A percentile compares a stretch with the other conserved stretches of the same genome.
These are phyloP conservation scores for Mus musculus DNA, from an alignment of 2,113 vertebrate species.

Conservation along the genomic window DNA sequence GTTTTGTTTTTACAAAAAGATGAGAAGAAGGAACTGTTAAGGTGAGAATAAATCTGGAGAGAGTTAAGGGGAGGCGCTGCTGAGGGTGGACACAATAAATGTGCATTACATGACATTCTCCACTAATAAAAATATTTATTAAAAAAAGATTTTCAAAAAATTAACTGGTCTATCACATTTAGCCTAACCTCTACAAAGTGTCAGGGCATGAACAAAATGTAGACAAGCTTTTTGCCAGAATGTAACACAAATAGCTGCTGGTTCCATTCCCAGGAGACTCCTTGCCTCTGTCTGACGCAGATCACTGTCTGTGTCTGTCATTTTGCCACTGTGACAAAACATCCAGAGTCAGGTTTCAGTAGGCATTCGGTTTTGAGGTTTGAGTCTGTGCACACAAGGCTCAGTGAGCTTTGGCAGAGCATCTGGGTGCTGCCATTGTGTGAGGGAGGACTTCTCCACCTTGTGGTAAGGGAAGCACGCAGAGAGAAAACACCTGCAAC, in stretches of 20 bases:
- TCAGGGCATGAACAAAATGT: not conserved
- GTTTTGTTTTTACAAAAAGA: not conserved
- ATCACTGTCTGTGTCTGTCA: not conserved
- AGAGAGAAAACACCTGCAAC: not conserved
- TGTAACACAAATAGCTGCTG: not conserved
- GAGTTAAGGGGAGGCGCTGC: not conserved
- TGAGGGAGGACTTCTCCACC: not conserved
- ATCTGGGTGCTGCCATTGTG: not conserved
- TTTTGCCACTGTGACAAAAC: not conserved
- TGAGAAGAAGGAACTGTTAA: not conserved
- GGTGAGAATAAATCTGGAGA: not conserved
- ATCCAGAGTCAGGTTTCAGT: not conserved
- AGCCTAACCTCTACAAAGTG: not conserved
- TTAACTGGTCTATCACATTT: not conserved
- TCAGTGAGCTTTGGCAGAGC: not conserved
- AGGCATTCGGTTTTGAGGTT: not conserved
- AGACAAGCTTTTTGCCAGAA: not conserved
- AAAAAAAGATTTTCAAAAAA: not conserved
- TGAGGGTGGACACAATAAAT: not conserved
- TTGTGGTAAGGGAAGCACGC: not conserved
- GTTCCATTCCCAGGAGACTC: not conserved
- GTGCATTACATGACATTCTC: not conserved
- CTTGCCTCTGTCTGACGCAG: not conserved
- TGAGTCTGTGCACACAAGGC: not conserved
- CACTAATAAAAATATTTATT: not conserved